phyloP scores from a whole-genome alignment of 2,113 vertebrate genomes.

The Clarias gariepinus region DNA sequence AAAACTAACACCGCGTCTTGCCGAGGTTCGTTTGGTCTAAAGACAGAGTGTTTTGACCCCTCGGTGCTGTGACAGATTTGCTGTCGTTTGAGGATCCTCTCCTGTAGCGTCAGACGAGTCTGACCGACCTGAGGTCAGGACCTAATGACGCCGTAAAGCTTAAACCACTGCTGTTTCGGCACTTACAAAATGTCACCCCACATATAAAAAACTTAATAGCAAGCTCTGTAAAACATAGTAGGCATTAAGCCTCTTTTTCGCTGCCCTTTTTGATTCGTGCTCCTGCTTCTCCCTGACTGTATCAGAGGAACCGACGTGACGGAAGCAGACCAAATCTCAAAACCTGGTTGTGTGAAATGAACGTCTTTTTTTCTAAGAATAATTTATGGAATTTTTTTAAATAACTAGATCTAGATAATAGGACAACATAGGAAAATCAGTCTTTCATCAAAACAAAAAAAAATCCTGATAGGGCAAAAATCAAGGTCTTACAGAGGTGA shows the following conservation, averaged over 20 bases:
- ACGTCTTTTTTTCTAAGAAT: not conserved
- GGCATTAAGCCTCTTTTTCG: conserved; percentile 57
- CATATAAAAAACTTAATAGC: conserved; percentile 59
- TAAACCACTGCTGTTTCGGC: conserved; percentile 50
- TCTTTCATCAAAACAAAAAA: not conserved
- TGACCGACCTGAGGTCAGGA: conserved; percentile 51
- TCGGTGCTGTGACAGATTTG: conserved; percentile 5
- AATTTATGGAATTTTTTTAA: not conserved
- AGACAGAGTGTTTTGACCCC: conserved; percentile 12
- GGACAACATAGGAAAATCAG: not conserved
- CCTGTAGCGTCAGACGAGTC: conserved; percentile 24
- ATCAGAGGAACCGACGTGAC: conserved; percentile 21
- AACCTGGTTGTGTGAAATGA: not conserved
- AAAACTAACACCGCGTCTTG: conserved; percentile 21
- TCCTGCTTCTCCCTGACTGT: conserved; percentile 44
- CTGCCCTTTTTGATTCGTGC: conserved; percentile 48
- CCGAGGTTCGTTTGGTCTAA: not conserved
- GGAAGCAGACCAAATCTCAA: not conserved
- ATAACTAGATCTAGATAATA: not conserved
- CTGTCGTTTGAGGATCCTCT: conserved; percentile 20
- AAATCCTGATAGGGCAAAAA: not conserved
- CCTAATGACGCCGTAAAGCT: conserved; percentile 53
- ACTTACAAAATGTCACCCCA: conserved; percentile 54
- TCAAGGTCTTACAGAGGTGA: not conserved
- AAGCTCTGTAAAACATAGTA: conserved; percentile 55